Conservation (phyloP, 2,113 vertebrate genomes). For the Craseonycteris thonglongyai region DNA sequence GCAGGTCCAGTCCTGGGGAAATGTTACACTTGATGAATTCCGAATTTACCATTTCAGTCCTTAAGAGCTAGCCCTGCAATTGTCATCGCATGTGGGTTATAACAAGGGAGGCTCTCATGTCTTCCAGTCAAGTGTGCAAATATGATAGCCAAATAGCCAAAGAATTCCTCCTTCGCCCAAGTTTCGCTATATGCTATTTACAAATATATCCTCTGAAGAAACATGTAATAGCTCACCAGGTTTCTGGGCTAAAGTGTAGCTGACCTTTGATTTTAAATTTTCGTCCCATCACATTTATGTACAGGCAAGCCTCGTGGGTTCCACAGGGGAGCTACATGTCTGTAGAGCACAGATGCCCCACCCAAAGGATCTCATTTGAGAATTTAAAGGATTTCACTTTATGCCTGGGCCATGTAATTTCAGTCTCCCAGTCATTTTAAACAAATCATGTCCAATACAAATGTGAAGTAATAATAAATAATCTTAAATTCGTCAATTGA, state of each 20-base stretch:
- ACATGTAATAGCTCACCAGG: background rate
- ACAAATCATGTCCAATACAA: background rate
- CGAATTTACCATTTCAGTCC: background rate
- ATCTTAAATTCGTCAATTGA: background rate
- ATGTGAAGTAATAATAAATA: background rate
- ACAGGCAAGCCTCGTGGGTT: background rate
- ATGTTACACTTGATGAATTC: background rate
- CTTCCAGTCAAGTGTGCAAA: background rate
- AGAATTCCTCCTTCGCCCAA: background rate
- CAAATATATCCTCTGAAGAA: background rate
- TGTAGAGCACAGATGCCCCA: fast-evolving
- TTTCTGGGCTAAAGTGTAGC: background rate
- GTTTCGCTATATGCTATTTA: background rate
- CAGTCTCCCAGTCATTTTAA: background rate
- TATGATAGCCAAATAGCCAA: background rate
- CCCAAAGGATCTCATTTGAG: background rate
- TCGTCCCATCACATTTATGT: background rate
- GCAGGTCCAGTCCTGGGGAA: background rate
- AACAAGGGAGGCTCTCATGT: background rate
- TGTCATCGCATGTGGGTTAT: background rate
- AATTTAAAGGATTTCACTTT: background rate
- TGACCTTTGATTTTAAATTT: background rate
- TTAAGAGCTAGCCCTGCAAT: background rate
- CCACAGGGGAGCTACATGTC: background rate
- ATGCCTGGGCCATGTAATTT: background rate